phyloP scores from a whole-genome alignment of 2,888 invertebrate genomes.

The Cerastis rubricosa region DNA sequence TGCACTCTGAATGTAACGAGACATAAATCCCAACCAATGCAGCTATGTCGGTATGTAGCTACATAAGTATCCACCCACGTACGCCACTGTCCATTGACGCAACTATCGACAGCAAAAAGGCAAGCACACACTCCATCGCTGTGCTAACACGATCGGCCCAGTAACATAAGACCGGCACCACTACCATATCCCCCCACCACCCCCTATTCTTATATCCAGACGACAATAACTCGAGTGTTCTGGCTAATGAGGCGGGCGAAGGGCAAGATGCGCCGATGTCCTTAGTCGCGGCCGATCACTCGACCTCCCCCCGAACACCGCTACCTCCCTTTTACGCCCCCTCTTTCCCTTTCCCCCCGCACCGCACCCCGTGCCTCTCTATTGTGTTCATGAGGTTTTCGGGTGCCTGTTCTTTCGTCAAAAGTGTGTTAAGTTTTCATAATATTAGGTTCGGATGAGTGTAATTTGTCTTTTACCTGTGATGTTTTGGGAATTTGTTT shows the following conservation, averaged over 20 bases:
- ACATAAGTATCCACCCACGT: not conserved
- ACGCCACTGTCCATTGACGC: constrained; percentile 4
- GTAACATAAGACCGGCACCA: constrained; percentile 53
- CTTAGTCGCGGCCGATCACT: constrained; percentile 82
- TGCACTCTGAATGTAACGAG: not conserved
- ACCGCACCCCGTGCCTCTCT: constrained; percentile 59
- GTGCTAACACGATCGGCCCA: constrained; percentile 45
- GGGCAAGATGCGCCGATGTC: constrained; percentile 81
- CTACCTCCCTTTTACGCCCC: constrained; percentile 39
- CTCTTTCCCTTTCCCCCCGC: constrained; percentile 23
- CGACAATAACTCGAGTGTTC: constrained; percentile 76
- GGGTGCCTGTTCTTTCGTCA: constrained; percentile 68
- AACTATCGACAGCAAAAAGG: constrained; percentile 39
- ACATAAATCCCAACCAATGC: not conserved
- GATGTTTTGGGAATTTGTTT: not conserved
- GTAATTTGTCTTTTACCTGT: constrained; percentile 33
- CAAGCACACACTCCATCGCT: constrained; percentile 42
- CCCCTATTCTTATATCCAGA: constrained; percentile 67
- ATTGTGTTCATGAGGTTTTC: constrained; percentile 68
- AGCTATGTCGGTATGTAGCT: not conserved
- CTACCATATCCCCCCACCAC: constrained; percentile 20
- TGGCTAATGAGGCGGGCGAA: constrained; percentile 79
- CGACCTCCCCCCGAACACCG: constrained; percentile 69
- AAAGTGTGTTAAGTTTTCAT: constrained; percentile 65
- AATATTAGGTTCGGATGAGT: constrained; percentile 43